Base-by-base conservation (phyloP, 2,113 vertebrate genomes). In the Lepidothrix coronata region DNA sequence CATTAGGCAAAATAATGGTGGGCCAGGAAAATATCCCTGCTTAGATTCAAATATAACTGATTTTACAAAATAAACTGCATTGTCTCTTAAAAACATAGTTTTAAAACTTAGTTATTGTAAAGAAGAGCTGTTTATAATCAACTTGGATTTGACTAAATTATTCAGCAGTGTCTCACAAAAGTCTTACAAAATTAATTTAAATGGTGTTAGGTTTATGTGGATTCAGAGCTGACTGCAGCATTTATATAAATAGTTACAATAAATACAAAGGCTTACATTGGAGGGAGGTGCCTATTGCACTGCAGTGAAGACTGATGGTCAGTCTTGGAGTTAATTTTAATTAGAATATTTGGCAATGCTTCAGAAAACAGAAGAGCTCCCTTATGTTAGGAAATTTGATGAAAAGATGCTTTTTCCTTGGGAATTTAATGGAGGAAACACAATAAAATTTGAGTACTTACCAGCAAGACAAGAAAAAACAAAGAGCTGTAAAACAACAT, bases 181-280 rank as follows among this genome's bases (percentile, higher is more conserved):
- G 35, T 92, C 85, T 93, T 68, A 75, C 61, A 85, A 87, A 92
- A 89, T 92, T 78, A 95, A 81, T 92, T 89, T 91, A 68, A 92
- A 54, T 62, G 30, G 46, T 21, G 9, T 54, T 84, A 72, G 12
- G 23, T 79, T 96, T 89, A 66, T 46, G 37, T 54, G 49, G 49
- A 79, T 78, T 93, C 74, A 88, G 84, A 93, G 71, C 66, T 76
- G 77, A 93, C 57, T 75, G 48, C 65, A 86, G 57, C 52, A 65
- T 66, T 92, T 93, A 58, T 87, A 87, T 37, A 71, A 94, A 90
- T 57, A 89, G 35, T 57, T 88, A 49, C n/a, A 83, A 81, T 61
- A 91, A 93, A 92, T 54, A 72, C 24, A 75, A 92, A 82, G 58
- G 23, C 35, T 93, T 72, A 58, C 25, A 35, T 43, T 59, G n/a